A percentile compares a stretch with the other conserved stretches of the same genome.
These are phyloP conservation scores for Psammodynastes pulverulentus DNA, from an alignment of 2,113 vertebrate genomes.

Conservation along the genomic window DNA sequence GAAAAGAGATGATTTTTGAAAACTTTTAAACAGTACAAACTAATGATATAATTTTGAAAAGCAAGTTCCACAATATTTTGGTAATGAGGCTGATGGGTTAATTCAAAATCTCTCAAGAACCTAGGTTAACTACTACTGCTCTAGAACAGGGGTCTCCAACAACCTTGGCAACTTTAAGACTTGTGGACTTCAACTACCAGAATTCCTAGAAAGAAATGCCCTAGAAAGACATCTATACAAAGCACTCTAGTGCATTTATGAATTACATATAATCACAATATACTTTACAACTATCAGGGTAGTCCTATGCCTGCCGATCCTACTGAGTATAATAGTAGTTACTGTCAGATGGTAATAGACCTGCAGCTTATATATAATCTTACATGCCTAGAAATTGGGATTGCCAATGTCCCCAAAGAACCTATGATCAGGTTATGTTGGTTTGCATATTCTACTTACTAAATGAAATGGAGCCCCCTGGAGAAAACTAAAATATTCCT, in stretches of 20 bases:
- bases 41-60: not conserved
- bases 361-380: not conserved
- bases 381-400: not conserved
- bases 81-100: not conserved
- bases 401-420: not conserved
- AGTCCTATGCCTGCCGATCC: not conserved
- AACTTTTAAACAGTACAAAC: not conserved
- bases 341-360: not conserved
- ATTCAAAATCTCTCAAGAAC: not conserved
- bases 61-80: not conserved
- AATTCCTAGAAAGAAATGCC: too few relatives aligned
- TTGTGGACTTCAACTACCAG: too few relatives aligned
- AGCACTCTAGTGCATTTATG: not conserved
- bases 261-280: not conserved
- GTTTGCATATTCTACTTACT: not conserved
- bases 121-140: not conserved
- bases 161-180: too few relatives aligned
- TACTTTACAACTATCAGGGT: not conserved
- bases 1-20: not conserved
- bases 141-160: too few relatives aligned
- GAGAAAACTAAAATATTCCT: not conserved
- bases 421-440: not conserved
- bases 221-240: not conserved
- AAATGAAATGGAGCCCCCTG: not conserved
- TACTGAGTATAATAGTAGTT: not conserved